A percentile compares a stretch with the other conserved stretches of the same genome.
Evolutionary conservation across 2,113 vertebrate genomes (phyloP).

Genomic region (Dicaeum eximium): DNA sequence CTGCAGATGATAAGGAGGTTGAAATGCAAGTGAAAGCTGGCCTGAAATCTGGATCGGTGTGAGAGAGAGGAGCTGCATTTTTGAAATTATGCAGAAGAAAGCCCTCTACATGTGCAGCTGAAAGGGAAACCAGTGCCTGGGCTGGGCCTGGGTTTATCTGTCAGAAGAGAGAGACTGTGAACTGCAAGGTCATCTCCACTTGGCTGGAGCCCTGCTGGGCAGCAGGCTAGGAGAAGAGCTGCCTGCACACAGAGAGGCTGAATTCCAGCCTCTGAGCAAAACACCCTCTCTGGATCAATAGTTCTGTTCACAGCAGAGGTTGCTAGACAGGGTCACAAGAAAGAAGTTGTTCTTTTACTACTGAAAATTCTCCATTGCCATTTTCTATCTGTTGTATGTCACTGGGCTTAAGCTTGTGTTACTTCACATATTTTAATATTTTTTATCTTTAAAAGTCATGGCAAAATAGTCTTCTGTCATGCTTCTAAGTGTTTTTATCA

Average conservation of each 20-base stretch:
- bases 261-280: not conserved
- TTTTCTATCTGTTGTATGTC: not conserved
- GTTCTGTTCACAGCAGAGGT: not conserved
- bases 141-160: not conserved
- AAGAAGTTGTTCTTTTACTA: not conserved
- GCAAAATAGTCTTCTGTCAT: not conserved
- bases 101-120: not conserved
- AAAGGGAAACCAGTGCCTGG: not conserved
- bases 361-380: not conserved
- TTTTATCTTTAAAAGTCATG: not conserved
- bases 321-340: not conserved
- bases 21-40: slow-evolving; percentile 13
- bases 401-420: not conserved
- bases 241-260: not conserved
- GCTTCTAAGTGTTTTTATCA: not conserved
- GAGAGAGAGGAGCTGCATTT: not conserved
- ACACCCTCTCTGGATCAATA: not conserved
- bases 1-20: not conserved
- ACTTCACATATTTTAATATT: not conserved
- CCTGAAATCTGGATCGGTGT: not conserved
- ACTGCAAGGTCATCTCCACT: not conserved
- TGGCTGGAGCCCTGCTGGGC: not conserved
- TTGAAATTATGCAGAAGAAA: not conserved
- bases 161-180: not conserved
- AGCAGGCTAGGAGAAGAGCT: not conserved